phyloP scores from a whole-genome alignment of 2,888 invertebrate species.

The Alviniconcha strummeri region DNA sequence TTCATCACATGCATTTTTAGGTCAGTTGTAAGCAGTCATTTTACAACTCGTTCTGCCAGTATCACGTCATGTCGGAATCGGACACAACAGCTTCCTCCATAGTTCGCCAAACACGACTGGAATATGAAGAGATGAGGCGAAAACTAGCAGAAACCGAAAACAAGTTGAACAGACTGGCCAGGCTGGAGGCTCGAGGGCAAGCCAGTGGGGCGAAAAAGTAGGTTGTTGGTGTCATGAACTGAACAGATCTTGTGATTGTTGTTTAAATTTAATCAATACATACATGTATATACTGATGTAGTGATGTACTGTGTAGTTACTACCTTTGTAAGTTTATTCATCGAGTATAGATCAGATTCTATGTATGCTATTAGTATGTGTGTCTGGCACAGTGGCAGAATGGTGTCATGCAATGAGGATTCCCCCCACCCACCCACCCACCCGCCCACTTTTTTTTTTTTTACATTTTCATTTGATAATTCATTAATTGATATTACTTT shows the following conservation, averaged over 20 bases:
- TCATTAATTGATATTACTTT: no score
- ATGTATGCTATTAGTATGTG: no score
- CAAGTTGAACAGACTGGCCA: constrained; percentile 57
- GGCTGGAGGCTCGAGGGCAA: constrained; percentile 38
- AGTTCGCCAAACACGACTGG: constrained; percentile 30
- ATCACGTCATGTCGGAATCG: constrained; percentile 19
- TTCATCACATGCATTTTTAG: background rate
- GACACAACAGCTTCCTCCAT: constrained; percentile 29
- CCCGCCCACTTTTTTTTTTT: no score
- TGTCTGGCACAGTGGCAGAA: no score
- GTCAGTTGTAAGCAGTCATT: background rate
- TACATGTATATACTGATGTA: no score
- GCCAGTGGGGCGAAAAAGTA: background rate
- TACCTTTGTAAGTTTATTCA: no score
- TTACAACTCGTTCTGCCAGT: background rate
- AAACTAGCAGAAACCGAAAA: constrained; percentile 61
- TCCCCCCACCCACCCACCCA: no score
- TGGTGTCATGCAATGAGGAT: no score
- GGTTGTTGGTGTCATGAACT: constrained; percentile 2
- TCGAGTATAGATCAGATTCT: no score
- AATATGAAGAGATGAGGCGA: constrained; percentile 56
- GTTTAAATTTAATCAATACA: no score
- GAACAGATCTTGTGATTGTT: background rate
- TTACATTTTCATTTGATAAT: no score
- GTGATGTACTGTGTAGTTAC: no score